These are phyloP conservation scores for Mamestra configurata DNA, from an alignment of 1,140 invertebrate genomes.

Conservation along the genomic window DNA sequence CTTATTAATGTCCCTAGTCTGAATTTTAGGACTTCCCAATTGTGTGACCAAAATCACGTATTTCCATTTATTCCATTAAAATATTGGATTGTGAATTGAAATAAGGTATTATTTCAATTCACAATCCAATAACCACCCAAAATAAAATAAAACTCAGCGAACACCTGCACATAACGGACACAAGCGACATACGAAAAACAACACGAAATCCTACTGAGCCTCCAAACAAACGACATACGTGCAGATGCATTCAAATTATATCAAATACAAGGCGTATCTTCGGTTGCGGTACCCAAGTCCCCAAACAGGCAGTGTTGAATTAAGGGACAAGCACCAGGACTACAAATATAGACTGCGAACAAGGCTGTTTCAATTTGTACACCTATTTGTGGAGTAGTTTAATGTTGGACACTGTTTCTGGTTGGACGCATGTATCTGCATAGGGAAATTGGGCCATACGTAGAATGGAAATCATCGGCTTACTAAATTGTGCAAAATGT, in stretches of 20 bases:
- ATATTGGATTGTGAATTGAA: no score
- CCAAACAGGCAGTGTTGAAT: slow-evolving; percentile 16
- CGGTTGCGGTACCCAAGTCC: neutral
- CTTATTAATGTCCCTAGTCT: no score
- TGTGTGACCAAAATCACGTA: no score
- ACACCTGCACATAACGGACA: slow-evolving; percentile 5
- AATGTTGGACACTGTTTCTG: neutral
- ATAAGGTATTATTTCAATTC: no score
- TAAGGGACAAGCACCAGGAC: neutral
- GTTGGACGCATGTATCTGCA: neutral
- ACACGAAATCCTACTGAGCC: neutral
- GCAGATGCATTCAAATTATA: slow-evolving; percentile 44
- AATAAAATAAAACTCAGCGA: no score
- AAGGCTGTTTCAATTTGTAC: neutral
- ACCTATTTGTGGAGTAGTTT: neutral
- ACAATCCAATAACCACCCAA: slow-evolving; percentile 1
- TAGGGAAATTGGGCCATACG: neutral
- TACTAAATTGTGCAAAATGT: neutral
- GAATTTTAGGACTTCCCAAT: no score
- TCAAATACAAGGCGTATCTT: slow-evolving; percentile 32
- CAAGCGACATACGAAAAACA: slow-evolving; percentile 2
- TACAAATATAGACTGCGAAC: neutral
- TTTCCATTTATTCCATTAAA: no score
- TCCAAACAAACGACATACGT: slow-evolving; percentile 25
- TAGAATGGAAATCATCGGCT: neutral